Base-by-base conservation (phyloP, 2,113 vertebrate genomes). In the Pluvialis apricaria region DNA sequence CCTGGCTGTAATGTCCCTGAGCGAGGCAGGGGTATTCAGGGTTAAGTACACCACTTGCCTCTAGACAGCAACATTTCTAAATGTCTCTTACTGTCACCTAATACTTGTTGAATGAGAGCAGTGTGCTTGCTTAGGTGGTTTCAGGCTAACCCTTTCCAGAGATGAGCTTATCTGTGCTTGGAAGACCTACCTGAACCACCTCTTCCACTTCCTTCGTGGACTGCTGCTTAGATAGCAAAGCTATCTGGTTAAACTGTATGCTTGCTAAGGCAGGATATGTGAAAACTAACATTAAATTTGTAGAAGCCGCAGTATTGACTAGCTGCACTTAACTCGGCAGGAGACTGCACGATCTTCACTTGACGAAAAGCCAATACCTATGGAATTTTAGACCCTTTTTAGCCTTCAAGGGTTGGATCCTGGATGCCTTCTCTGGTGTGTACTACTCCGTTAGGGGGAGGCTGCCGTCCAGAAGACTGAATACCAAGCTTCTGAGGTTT, bases 361-460 rank as follows among this genome's bases (percentile, higher is more conserved):
- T 79, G 54, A 70, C 15, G n/a, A 17, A 60, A 55, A 75, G 26
- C 20, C 29, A 82, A 20, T 22, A 21, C 9, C 22, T 75, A 9
- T 1, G 5, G 45, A 84, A 96, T 49, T 87, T 55, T 44, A 52
- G 20, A 36, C 11, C 6, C 5, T 26, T 52, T 85, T 70, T n/a
- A 71, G 24, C 17, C 13, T 94, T 92, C 5, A 32, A 0, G 14
- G 5, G 5, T 34, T 76, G 65, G 60, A 13, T 64, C 11, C 42
- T 79, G 15, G 20, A 47, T 88, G 24, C 18, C 40, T 75, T 75
- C 24, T 83, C 17, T 82, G 20, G 16, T 4, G 16, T 80, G 0
- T 69, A 5, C 38, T 60, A 0, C 7, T 70, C 15, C 3, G 1
- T 1, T 71, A n/a, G 7, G 3, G 14, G 19, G 5, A 84, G 76